phyloP scores from a whole-genome alignment of 2,797 vertebrate species.

The Peromyscus melanophrys region DNA sequence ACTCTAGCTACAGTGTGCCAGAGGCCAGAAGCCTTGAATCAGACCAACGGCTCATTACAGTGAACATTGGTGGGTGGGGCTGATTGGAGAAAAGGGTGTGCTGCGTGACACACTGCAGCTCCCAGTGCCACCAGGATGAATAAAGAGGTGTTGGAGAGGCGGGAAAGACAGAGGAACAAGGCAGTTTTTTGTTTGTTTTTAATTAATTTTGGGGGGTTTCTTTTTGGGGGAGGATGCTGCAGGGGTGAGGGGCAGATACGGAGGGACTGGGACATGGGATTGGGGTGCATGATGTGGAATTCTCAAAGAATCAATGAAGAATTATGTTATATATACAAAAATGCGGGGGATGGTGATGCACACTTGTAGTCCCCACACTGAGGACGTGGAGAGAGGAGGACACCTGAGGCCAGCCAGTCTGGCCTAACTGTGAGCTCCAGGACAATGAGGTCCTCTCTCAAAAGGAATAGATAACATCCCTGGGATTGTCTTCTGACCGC shows the following conservation, averaged over 20 bases:
- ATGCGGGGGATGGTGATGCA: not conserved
- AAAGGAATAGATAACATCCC: not conserved
- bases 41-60: not conserved
- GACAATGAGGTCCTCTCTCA: not conserved
- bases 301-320: not conserved
- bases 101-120: not conserved
- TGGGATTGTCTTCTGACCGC: not conserved
- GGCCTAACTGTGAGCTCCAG: not conserved
- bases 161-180: not conserved
- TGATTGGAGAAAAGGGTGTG: not conserved
- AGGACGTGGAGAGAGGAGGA: not conserved
- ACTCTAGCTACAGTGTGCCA: too few species aligned
- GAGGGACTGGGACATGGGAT: not conserved
- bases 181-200: not conserved
- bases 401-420: not conserved
- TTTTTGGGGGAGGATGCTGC: not conserved
- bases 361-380: not conserved
- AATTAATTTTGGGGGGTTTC: not conserved
- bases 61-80: not conserved
- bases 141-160: not conserved
- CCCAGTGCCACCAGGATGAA: not conserved
- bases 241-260: not conserved
- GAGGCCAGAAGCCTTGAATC: not conserved
- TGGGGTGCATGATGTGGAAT: not conserved
- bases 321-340: not conserved